phyloP scores from a whole-genome alignment of 2,113 vertebrate genomes.

The Bostrychus sinensis region DNA sequence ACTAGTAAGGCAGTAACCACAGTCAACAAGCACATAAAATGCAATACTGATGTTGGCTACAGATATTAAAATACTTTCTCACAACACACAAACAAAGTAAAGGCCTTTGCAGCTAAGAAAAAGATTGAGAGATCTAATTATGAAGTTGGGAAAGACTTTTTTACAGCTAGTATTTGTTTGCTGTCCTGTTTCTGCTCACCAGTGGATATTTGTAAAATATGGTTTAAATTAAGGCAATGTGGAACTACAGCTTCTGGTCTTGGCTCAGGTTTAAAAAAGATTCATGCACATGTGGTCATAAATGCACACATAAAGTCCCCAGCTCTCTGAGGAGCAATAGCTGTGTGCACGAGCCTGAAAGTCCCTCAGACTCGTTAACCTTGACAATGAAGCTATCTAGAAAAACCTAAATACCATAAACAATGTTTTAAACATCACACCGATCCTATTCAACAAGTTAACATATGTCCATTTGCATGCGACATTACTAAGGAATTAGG shows the following conservation, averaged over 20 bases:
- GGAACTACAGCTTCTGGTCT: slow-evolving; percentile 2
- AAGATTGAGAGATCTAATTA: slow-evolving; percentile 64
- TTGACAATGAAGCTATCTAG: no score
- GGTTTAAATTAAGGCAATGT: slow-evolving; percentile 31
- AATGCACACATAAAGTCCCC: not conserved
- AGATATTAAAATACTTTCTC: not conserved
- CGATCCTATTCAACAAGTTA: no score
- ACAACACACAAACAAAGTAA: slow-evolving; percentile 2
- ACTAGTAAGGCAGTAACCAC: no score
- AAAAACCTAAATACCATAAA: no score
- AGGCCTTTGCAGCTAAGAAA: slow-evolving; percentile 15
- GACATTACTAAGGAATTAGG: no score
- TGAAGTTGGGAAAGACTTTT: slow-evolving; percentile 18
- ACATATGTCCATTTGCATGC: no score
- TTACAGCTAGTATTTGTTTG: slow-evolving; percentile 42
- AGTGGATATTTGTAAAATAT: slow-evolving; percentile 35
- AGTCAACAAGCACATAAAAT: no score
- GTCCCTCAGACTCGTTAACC: no score
- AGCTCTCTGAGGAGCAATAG: not conserved
- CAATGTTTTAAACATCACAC: no score
- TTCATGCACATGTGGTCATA: not conserved
- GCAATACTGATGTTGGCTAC: not conserved
- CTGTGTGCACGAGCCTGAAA: not conserved
- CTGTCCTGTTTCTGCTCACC: slow-evolving; percentile 4
- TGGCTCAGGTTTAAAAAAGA: not conserved